Evolutionary conservation across 2,797 vertebrate species (phyloP).

Genomic region (Poeciliopsis gracilis): DNA sequence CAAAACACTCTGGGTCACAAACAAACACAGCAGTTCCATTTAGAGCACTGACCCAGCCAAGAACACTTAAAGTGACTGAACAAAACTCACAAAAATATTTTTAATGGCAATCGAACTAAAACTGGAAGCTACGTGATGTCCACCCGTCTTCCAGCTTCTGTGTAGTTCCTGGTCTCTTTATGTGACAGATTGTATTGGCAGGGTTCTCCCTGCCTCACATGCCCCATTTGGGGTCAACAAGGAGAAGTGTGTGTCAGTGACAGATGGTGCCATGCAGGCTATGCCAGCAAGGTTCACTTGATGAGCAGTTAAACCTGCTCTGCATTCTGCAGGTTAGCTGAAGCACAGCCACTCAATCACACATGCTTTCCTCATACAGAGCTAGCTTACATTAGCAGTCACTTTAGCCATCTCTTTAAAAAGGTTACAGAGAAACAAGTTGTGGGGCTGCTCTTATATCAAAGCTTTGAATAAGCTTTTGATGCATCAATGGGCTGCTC

Average conservation of each 20-base stretch:
- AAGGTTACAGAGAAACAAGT: neutral
- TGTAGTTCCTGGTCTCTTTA: neutral
- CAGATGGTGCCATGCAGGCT: conserved; percentile 57
- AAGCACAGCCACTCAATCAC: neutral
- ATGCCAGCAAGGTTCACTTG: conserved; percentile 45
- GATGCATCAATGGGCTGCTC: neutral
- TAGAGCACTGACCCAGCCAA: no score
- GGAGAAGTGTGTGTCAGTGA: conserved; percentile 47
- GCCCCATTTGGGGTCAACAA: conserved; percentile 47
- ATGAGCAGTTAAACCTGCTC: conserved; percentile 45
- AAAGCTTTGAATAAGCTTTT: neutral
- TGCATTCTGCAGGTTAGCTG: neutral
- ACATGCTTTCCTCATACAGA: neutral
- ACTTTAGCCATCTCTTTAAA: neutral
- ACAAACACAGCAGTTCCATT: no score
- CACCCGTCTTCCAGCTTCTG: neutral
- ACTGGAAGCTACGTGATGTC: neutral
- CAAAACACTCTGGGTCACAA: no score
- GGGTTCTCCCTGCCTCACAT: conserved; percentile 41
- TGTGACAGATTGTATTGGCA: conserved; percentile 35
- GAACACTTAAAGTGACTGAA: neutral
- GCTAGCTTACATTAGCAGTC: neutral
- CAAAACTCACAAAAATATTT: neutral
- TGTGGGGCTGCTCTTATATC: neutral
- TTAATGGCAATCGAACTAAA: neutral